A percentile compares a stretch with the other conserved stretches of the same genome.
These are phyloP conservation scores for Mixornis gularis DNA, from an alignment of 2,113 vertebrate species.

Conservation along the genomic window DNA sequence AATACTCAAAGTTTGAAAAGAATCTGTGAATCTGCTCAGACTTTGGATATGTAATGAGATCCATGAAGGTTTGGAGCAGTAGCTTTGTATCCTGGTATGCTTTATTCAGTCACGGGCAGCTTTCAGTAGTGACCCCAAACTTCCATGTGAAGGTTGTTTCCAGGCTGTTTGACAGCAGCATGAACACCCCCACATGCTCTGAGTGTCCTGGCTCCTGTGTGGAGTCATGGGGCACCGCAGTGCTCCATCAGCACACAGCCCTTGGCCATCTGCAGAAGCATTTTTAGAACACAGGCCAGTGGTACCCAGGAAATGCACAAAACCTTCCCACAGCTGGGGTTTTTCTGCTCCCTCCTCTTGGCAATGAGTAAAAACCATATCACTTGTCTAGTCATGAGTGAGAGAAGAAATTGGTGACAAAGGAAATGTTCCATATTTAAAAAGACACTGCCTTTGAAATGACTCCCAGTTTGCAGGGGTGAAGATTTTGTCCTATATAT, in stretches of 20 bases:
- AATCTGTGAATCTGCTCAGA: neutral
- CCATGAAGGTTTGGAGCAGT: neutral
- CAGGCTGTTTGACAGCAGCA: neutral
- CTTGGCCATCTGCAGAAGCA: neutral
- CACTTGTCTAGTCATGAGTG: neutral
- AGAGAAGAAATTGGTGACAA: neutral
- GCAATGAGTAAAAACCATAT: neutral
- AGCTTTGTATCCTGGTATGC: neutral
- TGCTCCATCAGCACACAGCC: neutral
- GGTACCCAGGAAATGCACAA: neutral
- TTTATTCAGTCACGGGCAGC: neutral
- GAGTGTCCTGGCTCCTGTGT: neutral
- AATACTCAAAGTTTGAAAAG: neutral
- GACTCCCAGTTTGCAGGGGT: neutral
- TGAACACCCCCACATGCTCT: neutral
- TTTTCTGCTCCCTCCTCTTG: neutral
- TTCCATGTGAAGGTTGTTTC: neutral
- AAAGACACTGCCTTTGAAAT: neutral
- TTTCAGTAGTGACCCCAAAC: neutral
- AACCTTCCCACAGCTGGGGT: neutral
- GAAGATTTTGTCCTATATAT: neutral
- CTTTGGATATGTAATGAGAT: neutral
- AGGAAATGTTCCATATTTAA: neutral
- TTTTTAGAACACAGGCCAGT: accelerated
- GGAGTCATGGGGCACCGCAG: neutral